Conservation (phyloP, 2,888 invertebrate species). For the Achlya flavicornis region DNA sequence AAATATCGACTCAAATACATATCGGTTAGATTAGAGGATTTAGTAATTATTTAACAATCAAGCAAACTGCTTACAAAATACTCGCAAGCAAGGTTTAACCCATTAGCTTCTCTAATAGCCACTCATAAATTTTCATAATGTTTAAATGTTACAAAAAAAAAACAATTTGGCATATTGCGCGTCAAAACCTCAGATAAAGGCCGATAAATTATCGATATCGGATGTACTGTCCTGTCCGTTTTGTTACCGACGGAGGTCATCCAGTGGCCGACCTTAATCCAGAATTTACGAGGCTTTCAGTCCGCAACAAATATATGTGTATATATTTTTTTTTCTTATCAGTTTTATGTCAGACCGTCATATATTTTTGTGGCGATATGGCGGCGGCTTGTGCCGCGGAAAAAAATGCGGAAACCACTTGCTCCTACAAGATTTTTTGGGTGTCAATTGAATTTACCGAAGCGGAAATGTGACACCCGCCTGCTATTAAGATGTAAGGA, state of each 20-base stretch:
- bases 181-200: constrained; percentile 5
- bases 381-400: background rate
- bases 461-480: constrained; percentile 9
- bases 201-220: constrained; percentile 32
- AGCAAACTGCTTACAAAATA: background rate
- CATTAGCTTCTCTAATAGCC: background rate
- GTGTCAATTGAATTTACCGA: constrained; percentile 14
- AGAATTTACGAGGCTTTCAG: constrained; percentile 45
- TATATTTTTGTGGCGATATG: constrained; percentile 17
- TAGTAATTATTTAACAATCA: background rate
- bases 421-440: constrained; percentile 4
- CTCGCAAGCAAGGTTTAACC: background rate
- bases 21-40: background rate
- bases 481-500: constrained; percentile 11
- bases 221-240: constrained; percentile 18
- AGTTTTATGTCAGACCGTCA: constrained; percentile 25
- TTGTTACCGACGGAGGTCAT: constrained; percentile 35
- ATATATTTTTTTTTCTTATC: constrained; percentile 27
- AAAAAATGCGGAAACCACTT: constrained; percentile 17
- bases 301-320: constrained; percentile 25
- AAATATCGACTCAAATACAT: too few relatives aligned
- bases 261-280: constrained; percentile 43
- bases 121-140: background rate
- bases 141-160: background rate
- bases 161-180: constrained; percentile 5